phyloP scores from a whole-genome alignment of 2,888 invertebrate species.

The Anthoptus insignis region DNA sequence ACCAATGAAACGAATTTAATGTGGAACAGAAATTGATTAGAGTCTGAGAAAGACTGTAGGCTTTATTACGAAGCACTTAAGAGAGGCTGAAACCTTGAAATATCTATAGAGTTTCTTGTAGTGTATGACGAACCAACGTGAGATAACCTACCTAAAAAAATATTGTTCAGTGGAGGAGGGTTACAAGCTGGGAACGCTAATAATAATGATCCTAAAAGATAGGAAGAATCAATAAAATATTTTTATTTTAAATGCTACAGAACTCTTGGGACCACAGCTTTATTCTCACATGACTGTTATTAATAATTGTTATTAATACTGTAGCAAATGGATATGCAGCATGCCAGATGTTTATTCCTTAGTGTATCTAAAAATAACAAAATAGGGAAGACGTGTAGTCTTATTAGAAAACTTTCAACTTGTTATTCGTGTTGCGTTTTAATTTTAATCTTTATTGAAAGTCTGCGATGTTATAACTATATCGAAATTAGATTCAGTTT shows the following conservation, averaged over 20 bases:
- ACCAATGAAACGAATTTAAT: no score
- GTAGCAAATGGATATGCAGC: background rate
- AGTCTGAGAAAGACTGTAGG: no score
- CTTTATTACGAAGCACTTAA: no score
- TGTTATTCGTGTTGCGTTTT: background rate
- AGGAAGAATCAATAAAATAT: background rate
- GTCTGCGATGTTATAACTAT: no score
- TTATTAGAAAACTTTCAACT: background rate
- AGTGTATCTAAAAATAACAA: background rate
- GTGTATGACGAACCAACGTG: no score
- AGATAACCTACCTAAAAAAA: background rate
- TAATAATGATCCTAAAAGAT: no score
- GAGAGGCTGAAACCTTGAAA: no score
- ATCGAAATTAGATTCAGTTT: no score
- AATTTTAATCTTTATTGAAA: background rate
- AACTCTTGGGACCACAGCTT: background rate
- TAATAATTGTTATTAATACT: background rate
- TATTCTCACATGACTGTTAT: background rate
- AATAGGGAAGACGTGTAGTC: background rate
- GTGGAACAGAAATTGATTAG: no score
- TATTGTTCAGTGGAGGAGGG: conserved; percentile 9
- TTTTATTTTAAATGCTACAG: background rate
- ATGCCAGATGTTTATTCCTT: background rate
- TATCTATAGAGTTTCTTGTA: no score
- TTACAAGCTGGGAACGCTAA: no score